Evolutionary conservation across 2,888 invertebrate species (phyloP).

Genomic region (Diogma glabrata): DNA sequence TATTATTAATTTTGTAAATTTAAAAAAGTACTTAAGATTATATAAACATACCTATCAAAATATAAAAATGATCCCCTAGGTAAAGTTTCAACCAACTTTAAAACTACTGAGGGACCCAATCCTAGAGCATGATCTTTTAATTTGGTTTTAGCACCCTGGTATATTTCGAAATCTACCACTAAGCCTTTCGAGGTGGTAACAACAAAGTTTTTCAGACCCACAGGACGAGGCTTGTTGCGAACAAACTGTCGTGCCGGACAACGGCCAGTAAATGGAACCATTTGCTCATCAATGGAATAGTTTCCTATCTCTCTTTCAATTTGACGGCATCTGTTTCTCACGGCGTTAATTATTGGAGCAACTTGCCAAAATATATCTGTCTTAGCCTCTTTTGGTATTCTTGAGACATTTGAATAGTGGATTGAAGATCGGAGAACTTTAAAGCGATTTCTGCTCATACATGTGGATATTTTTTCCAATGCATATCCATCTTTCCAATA

Average conservation of each 20-base stretch:
- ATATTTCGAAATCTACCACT: too few species aligned
- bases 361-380: constrained; percentile 20
- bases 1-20: too few species aligned
- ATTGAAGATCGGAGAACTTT: neutral
- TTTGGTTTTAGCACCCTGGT: too few species aligned
- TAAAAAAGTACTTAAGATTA: neutral
- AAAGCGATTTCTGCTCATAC: too few species aligned
- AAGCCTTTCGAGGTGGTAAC: too few species aligned
- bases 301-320: constrained; percentile 18
- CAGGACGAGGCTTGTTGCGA: constrained; percentile 25
- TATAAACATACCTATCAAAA: neutral
- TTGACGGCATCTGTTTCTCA: constrained; percentile 21
- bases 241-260: constrained; percentile 18
- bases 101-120: too few species aligned
- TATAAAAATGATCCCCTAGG: constrained; percentile 10
- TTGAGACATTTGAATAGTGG: neutral
- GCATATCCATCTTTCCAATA: too few species aligned
- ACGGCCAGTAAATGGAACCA: constrained; percentile 24
- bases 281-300: constrained; percentile 24
- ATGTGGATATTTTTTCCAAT: too few species aligned
- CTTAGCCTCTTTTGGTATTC: too few species aligned
- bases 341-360: constrained; percentile 23
- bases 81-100: too few species aligned
- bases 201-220: too few species aligned
- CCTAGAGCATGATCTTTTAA: too few species aligned